A percentile compares a stretch with the other conserved stretches of the same genome.
These are phyloP conservation scores for Corythornis leucogaster DNA, from an alignment of 2,797 vertebrate genomes.

Conservation along the genomic window DNA sequence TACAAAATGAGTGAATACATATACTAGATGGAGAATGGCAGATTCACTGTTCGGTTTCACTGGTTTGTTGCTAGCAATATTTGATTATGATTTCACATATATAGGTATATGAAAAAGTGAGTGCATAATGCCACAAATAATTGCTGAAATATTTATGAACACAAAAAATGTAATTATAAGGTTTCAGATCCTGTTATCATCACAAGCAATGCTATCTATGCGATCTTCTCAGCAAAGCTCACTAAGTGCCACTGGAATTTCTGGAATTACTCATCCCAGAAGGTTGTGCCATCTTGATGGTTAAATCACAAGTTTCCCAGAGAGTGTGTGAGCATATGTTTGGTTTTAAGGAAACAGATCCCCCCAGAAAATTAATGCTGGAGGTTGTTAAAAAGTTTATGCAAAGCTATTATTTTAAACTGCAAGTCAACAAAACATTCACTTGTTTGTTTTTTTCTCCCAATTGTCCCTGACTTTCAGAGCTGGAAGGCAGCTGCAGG, in stretches of 20 bases:
- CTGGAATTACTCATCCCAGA: neutral
- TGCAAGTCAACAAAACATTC: slow-evolving; percentile 14
- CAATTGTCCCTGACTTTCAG: slow-evolving; percentile 34
- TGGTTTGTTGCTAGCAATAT: neutral
- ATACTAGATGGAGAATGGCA: neutral
- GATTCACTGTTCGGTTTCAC: neutral
- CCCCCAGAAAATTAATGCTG: slow-evolving; percentile 15
- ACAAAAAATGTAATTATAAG: neutral
- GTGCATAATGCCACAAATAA: slow-evolving; percentile 28
- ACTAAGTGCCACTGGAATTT: neutral
- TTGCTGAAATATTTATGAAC: slow-evolving; percentile 37
- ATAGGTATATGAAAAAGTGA: neutral
- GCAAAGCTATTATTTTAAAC: slow-evolving; percentile 51
- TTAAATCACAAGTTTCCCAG: slow-evolving; percentile 1
- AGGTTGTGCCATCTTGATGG: neutral
- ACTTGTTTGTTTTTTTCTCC: slow-evolving; percentile 25
- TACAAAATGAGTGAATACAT: neutral
- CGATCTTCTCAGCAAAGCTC: neutral
- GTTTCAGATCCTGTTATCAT: neutral
- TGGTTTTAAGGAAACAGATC: slow-evolving; percentile 10
- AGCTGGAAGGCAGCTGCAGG: slow-evolving; percentile 36
- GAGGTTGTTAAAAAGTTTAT: slow-evolving; percentile 11
- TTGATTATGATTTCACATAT: neutral
- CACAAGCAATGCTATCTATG: neutral
- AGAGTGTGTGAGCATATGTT: neutral